Conservation (phyloP, 2,113 vertebrate genomes). For the Irena cyanogastra region DNA sequence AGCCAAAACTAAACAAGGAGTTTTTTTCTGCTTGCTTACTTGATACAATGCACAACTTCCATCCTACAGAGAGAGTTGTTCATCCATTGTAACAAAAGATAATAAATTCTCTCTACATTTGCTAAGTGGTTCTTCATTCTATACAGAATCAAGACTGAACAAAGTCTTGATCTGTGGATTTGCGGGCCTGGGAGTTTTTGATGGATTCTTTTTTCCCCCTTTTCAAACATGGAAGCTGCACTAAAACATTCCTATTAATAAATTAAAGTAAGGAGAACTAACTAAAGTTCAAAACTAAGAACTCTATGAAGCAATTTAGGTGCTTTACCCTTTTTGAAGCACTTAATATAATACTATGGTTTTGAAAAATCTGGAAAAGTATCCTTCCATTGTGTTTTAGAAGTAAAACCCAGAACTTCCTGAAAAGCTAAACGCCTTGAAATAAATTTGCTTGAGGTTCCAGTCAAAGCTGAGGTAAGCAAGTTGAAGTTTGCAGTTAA, state of each 20-base stretch:
- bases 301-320: neutral
- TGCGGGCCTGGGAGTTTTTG: neutral
- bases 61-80: neutral
- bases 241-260: neutral
- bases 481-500: neutral
- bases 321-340: neutral
- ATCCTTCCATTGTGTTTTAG: neutral
- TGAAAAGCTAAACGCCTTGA: neutral
- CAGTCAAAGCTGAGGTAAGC: neutral
- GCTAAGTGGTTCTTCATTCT: neutral
- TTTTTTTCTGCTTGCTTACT: neutral
- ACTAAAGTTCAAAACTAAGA: neutral
- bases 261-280: neutral
- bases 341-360: neutral
- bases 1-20: neutral
- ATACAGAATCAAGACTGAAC: neutral
- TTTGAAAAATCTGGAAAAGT: neutral
- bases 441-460: neutral
- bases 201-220: accelerated
- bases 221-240: neutral
- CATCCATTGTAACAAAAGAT: neutral
- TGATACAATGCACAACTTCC: neutral
- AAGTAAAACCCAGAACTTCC: neutral
- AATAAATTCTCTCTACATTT: neutral
- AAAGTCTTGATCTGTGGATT: neutral